Conservation (phyloP, 2,888 invertebrate species). For the Synanthedon myopaeformis region DNA sequence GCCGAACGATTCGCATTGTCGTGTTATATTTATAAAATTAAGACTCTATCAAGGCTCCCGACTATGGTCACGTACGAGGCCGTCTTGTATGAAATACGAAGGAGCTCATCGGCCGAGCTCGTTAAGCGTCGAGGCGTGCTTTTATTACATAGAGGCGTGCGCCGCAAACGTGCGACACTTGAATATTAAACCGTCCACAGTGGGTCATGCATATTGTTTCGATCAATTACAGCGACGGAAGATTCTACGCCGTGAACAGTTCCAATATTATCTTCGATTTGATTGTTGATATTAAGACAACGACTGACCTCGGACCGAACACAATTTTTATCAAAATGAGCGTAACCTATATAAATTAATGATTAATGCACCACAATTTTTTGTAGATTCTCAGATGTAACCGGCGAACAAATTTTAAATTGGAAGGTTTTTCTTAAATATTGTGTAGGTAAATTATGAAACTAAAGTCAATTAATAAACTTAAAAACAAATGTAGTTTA, state of each 20-base stretch:
- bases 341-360: too few relatives aligned
- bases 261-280: too few relatives aligned
- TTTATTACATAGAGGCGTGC: conserved; percentile 62
- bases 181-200: conserved; percentile 59
- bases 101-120: conserved; percentile 63
- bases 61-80: conserved; percentile 56
- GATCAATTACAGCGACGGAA: conserved; percentile 17
- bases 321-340: too few relatives aligned
- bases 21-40: neutral
- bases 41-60: neutral
- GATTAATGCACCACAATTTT: too few relatives aligned
- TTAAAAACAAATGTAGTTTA: too few relatives aligned
- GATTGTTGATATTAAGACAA: too few relatives aligned
- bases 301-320: too few relatives aligned
- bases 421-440: too few relatives aligned
- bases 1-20: neutral
- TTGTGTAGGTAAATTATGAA: too few relatives aligned
- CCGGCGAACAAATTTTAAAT: too few relatives aligned
- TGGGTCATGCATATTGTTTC: conserved; percentile 61
- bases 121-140: conserved; percentile 68
- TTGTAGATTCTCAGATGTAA: too few relatives aligned
- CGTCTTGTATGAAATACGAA: conserved; percentile 67
- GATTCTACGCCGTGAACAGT: neutral
- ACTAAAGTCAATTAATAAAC: too few relatives aligned
- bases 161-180: conserved; percentile 50